Base-by-base conservation (phyloP, 1,140 invertebrate genomes). In the Paracyclopina nana region DNA sequence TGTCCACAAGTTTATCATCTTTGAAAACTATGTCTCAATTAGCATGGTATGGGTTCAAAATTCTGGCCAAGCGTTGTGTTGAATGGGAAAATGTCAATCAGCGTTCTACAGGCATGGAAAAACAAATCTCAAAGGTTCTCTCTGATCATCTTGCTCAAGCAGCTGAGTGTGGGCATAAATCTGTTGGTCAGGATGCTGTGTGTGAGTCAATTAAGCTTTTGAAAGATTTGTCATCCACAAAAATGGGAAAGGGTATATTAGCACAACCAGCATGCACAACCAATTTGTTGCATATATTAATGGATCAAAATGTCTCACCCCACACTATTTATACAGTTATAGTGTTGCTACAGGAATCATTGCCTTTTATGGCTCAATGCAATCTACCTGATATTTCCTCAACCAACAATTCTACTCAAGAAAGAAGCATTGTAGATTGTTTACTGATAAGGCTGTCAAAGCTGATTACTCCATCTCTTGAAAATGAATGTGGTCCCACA, bases 31-130 rank as follows among this genome's bases (percentile, higher is more conserved):
- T 66, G 12, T 61, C 65, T 1, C 57, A 61, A 6, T 58, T 65
- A 58, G 65, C 65, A 0, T 67, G 65, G 65, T 62, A 62, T 12
- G 64, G 64, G 2, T 67, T 67, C 55, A 63, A 65, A 54, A 62
- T 65, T 16, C 55, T 67, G 11, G 62, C 64, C 16, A 64, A 62
- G 46, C 55, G 64, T 46, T 65, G 64, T 60, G 62, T 67, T 12
- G 60, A 57, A 49, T 67, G 65, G 65, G 63, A 67, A 45, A 56
- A 57, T 2, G 20, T 38, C 34, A 56, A 52, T 27, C 43, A 50
- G 27, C 29, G 46, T 3, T 25, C 24, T 60, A 63, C 61, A 14
- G 64, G 64, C 5, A 55, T 68, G 12, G 63, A 64, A 14, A 50
- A 60, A 20, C 65, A 68, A 53, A 61, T 68, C 42, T 67, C 65